Conservation (phyloP, 2,113 vertebrate species). For the Sander vitreus region DNA sequence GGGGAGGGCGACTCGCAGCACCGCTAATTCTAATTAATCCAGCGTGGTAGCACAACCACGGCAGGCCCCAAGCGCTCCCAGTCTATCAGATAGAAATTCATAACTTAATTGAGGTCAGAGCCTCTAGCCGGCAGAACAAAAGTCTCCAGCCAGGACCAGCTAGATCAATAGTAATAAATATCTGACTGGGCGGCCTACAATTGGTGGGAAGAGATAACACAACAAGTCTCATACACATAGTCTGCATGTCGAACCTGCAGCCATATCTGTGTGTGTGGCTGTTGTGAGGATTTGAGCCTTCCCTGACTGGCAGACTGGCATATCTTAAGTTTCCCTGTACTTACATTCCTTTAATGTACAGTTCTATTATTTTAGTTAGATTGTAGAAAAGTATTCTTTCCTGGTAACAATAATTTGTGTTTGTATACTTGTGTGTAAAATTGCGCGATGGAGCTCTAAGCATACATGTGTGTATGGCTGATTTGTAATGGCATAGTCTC, state of each 20-base stretch:
- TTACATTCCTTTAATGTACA: neutral
- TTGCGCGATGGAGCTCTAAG: neutral
- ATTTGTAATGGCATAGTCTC: constrained; percentile 20
- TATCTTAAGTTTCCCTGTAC: neutral
- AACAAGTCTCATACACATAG: constrained; percentile 58
- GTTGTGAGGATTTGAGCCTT: constrained; percentile 15
- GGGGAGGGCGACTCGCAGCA: constrained; percentile 87
- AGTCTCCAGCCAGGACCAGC: constrained; percentile 94
- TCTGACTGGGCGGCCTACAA: constrained; percentile 92
- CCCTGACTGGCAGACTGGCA: neutral
- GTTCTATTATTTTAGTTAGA: neutral
- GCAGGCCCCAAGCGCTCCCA: constrained; percentile 91
- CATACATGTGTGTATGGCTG: neutral
- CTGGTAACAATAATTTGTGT: constrained; percentile 6
- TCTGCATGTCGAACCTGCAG: constrained; percentile 44
- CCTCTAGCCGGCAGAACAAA: constrained; percentile 95
- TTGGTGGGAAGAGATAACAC: constrained; percentile 68
- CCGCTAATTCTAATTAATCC: constrained; percentile 99
- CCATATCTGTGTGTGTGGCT: constrained; percentile 2
- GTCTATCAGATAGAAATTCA: constrained; percentile 99
- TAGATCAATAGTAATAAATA: constrained; percentile 99
- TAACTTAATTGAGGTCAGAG: constrained; percentile 99
- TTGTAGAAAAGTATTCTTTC: neutral
- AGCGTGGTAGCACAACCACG: constrained; percentile 87
- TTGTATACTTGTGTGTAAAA: neutral